Evolutionary conservation across 2,113 vertebrate species (phyloP).

Genomic region (Hemiscyllium ocellatum): DNA sequence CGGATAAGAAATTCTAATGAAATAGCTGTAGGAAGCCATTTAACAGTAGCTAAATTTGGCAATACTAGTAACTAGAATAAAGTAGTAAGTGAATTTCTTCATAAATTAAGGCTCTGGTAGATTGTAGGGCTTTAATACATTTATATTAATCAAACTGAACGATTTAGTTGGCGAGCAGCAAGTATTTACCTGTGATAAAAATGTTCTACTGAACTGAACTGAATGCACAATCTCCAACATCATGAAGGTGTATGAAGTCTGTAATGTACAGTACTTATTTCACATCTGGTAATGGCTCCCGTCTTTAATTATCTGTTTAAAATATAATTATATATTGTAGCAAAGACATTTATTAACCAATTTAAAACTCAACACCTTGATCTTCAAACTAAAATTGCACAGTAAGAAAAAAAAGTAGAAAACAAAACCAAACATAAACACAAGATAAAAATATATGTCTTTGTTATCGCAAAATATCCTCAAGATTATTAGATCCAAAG

Average conservation of each 20-base stretch:
- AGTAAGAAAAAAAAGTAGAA: neutral
- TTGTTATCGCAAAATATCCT: conserved; percentile 47
- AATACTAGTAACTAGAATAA: neutral
- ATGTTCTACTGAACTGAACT: neutral
- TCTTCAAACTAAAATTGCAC: neutral
- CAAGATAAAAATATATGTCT: neutral
- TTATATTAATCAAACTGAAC: neutral
- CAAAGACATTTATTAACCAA: neutral
- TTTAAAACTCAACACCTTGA: neutral
- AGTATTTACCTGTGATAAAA: neutral
- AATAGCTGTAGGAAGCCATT: conserved; percentile 49
- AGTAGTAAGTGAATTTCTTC: neutral
- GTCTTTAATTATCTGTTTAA: neutral
- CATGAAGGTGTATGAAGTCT: neutral
- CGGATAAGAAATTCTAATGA: conserved; percentile 47
- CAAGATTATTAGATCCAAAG: neutral
- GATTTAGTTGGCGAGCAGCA: neutral
- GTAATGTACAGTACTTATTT: neutral
- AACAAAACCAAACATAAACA: neutral
- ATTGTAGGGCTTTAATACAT: neutral
- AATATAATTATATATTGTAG: neutral
- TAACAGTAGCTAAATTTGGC: conserved; percentile 39
- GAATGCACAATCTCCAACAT: neutral
- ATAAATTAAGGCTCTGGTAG: neutral
- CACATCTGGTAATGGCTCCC: neutral